Base-by-base conservation (phyloP, 1,140 invertebrate genomes). In the Vanessa atalanta region DNA sequence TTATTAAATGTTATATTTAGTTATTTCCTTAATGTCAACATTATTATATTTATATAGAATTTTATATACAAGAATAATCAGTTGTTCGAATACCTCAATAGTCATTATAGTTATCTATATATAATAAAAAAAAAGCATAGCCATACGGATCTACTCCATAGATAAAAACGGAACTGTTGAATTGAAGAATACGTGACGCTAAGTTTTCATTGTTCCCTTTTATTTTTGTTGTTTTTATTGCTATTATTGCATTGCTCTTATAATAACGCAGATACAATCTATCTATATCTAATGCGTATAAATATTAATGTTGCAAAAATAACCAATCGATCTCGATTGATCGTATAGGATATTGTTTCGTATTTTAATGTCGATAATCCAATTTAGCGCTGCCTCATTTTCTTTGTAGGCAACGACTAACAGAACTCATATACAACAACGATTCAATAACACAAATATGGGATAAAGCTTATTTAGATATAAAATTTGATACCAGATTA, bases 321-420 rank as follows among this genome's bases (percentile, higher is more conserved):
- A 79, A 74, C 72, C 67, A 69, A 73, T 72, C 43, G 61, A 79
- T 68, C 72, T 70, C 65, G 55, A 47, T 75, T 70, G 65, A 76
- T 79, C 77, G 78, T 70, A 75, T 77, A 79, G 37, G 75, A 65
- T 73, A 80, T 82, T 77, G 79, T 80, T 72, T 81, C 75, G 53
- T 57, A 43, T 75, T 80, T 83, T 81, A 81, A 77, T 80, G 76
- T 72, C 67, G 48, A 76, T 76, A 75, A 71, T 78, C 73, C 79
- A 81, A 76, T 77, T 76, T 73, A 68, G 4, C 20, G 48, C 6
- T 57, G 16, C 61, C 26, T 37, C 15, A 5, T n/a, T 37, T 37
- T 37, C 5, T 61, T 61, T 61, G 57, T 61, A 61, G 55, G 2
- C 23, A 60, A 60, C n/a, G 51, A 48, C n/a, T 20, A 65, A 65